These are phyloP conservation scores for Cryptosula pallasiana DNA, from an alignment of 2,888 invertebrate species.

Conservation along the genomic window DNA sequence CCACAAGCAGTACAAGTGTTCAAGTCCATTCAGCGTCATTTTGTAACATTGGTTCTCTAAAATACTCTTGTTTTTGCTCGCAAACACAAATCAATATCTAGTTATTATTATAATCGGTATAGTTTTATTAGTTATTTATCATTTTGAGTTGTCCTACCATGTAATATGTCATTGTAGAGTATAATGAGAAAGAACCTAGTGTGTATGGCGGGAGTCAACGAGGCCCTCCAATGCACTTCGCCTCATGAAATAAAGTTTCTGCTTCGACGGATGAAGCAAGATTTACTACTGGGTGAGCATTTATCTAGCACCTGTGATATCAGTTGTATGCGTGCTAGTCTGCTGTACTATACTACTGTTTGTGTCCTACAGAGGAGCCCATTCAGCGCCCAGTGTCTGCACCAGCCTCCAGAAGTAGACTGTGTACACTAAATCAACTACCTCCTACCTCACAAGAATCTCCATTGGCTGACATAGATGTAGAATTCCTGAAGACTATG, in stretches of 20 bases:
- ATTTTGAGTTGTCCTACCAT: too few species aligned
- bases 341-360: too few species aligned
- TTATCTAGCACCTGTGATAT: too few species aligned
- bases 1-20: too few species aligned
- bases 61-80: too few species aligned
- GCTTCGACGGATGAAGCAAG: neutral
- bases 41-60: too few species aligned
- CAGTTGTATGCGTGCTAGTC: too few species aligned
- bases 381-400: neutral
- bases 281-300: conserved; percentile 4
- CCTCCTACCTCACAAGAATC: neutral
- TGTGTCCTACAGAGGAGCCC: conserved; percentile 3
- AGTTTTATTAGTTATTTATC: too few species aligned
- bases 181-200: conserved; percentile 9
- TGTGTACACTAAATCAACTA: neutral
- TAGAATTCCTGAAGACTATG: conserved; percentile 10
- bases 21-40: too few species aligned
- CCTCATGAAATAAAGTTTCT: conserved; percentile 19
- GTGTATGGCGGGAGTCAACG: neutral
- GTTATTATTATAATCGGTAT: too few species aligned
- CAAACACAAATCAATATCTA: too few species aligned
- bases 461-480: neutral
- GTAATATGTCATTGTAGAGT: neutral
- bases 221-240: conserved; percentile 5
- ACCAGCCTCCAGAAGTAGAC: neutral